These are phyloP conservation scores for Zaprionus taronus DNA, from an alignment of 1,140 invertebrate species.

Conservation along the genomic window DNA sequence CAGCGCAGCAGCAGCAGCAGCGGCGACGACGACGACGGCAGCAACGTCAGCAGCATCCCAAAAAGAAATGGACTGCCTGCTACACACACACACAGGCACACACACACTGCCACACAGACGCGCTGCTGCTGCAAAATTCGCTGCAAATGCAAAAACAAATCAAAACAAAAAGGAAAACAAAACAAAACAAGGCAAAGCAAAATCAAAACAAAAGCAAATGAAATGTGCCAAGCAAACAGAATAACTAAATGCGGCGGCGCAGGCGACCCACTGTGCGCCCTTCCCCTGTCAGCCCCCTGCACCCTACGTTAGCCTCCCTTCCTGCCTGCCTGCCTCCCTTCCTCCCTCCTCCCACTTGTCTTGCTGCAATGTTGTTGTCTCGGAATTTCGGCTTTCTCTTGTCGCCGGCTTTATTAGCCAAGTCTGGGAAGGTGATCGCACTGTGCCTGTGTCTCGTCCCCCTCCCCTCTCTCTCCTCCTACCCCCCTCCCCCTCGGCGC, in stretches of 20 bases:
- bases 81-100: constrained; percentile 45
- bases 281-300: neutral
- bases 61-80: constrained; percentile 71
- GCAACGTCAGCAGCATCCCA: constrained; percentile 66
- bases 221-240: constrained; percentile 71
- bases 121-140: constrained; percentile 48
- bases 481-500: neutral
- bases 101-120: constrained; percentile 40
- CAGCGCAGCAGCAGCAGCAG: constrained; percentile 28
- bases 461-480: no score
- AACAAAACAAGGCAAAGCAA: constrained; percentile 8
- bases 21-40: constrained; percentile 34
- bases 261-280: neutral
- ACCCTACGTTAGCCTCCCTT: neutral
- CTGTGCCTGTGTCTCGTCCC: constrained; percentile 11
- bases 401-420: constrained; percentile 81
- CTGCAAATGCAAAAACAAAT: constrained; percentile 59
- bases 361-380: constrained; percentile 74
- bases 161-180: constrained; percentile 30
- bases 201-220: constrained; percentile 19
- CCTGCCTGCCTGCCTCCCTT: neutral
- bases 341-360: neutral
- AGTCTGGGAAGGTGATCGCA: constrained; percentile 59
- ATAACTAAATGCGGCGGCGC: constrained; percentile 68
- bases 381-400: constrained; percentile 77